Base-by-base conservation (phyloP, 2,888 invertebrate genomes). In the Torymus aiolomorphi region DNA sequence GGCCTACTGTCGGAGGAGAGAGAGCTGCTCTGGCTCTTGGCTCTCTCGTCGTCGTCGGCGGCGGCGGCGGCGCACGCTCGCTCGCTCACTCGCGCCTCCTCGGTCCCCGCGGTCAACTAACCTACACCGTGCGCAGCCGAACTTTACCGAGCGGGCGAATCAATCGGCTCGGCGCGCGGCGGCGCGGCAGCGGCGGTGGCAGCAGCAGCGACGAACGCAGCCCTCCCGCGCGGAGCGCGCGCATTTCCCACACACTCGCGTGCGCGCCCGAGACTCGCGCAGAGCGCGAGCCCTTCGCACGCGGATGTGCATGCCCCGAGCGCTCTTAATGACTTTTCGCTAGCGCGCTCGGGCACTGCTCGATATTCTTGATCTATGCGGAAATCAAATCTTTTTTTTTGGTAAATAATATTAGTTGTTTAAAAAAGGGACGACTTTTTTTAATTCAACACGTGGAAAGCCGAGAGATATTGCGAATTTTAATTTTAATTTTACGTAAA, bases 31-130 rank as follows among this genome's bases (percentile, higher is more conserved):
- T 59, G 91, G 91, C 90, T 88, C 89, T 87, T 87, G 88, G 87
- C 88, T 89, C 90, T 89, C 91, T 90, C 31, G 31, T 31, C 31
- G 31, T 31, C 31, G 31, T 1, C 31, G 31, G 31, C 4, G 31
- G 31, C 31, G 31, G 31, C 31, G 8, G 31, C 31, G 31, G 5
- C 5, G 31, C 31, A 8, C 31, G 2, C n/a, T n/a, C 31, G 31
- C 31, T 31, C 31, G 31, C 90, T 90, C 91, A 91, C 90, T 88
- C 90, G 88, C 87, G 89, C 87, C 88, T 90, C 90, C 89, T 91
- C 90, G 90, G 90, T 31, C 90, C 90, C 90, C 90, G 90, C 91
- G 88, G 88, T 89, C 90, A 90, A 89, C 89, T 89, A 89, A 89
- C 89, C 88, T 88, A 90, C 31, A 31, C 76, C 84, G 84, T 83